These are phyloP conservation scores for Leptarthrus brevirostris DNA, from an alignment of 2,888 invertebrate genomes.

Conservation along the genomic window DNA sequence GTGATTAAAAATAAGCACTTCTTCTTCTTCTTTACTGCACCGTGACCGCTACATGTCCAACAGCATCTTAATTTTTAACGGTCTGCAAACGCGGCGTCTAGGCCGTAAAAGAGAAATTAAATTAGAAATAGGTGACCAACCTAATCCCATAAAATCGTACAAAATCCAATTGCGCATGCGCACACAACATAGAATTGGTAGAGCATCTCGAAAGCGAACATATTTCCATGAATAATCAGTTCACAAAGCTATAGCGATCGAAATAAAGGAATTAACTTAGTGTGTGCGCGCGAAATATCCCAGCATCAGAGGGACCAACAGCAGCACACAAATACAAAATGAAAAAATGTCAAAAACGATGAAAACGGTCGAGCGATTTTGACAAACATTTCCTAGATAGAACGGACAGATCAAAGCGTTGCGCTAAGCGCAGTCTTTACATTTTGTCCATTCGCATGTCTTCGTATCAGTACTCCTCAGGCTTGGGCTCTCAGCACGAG, in stretches of 20 bases:
- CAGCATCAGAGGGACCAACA: constrained; percentile 1
- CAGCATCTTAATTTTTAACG: no score
- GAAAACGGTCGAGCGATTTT: constrained; percentile 67
- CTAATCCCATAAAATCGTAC: background rate
- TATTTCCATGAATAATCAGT: background rate
- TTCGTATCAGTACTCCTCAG: constrained; percentile 27
- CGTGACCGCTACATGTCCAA: no score
- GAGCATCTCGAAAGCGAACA: constrained; percentile 11
- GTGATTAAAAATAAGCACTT: no score
- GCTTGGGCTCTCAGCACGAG: constrained; percentile 33
- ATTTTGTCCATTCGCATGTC: constrained; percentile 58
- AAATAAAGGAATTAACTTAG: no score
- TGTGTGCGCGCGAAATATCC: background rate
- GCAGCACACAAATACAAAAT: constrained; percentile 23
- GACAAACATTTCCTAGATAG: constrained; percentile 68
- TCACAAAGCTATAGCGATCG: no score
- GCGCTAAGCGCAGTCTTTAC: constrained; percentile 58
- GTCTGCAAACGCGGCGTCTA: background rate
- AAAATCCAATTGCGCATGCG: constrained; percentile 9
- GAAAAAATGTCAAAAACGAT: constrained; percentile 67
- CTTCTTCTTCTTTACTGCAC: no score
- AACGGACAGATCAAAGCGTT: constrained; percentile 66
- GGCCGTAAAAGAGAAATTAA: constrained; percentile 18
- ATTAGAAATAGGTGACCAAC: constrained; percentile 23
- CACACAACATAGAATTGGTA: background rate